phyloP scores from a whole-genome alignment of 2,888 invertebrate genomes.

The Theodoxus fluviatilis region DNA sequence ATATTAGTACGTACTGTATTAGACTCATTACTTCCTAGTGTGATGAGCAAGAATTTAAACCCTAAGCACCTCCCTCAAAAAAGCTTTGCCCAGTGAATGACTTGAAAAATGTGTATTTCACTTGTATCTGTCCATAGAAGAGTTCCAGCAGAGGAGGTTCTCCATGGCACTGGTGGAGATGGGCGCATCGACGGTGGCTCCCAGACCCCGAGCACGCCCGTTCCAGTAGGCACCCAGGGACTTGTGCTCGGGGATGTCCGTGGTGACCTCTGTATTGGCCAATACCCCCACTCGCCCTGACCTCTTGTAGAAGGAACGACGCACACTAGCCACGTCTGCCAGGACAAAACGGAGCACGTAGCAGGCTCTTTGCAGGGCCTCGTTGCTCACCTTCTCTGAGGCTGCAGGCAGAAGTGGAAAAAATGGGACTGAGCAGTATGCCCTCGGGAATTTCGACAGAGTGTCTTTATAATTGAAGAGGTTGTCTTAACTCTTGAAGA shows the following conservation, averaged over 20 bases:
- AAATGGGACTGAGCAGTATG: too few species aligned
- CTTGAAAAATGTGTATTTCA: too few species aligned
- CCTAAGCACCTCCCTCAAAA: too few species aligned
- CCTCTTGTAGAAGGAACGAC: slow-evolving; percentile 40
- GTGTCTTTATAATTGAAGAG: too few species aligned
- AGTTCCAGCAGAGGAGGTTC: slow-evolving; percentile 43
- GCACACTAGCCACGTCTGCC: slow-evolving; percentile 42
- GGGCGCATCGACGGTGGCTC: slow-evolving; percentile 39
- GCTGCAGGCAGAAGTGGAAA: too few species aligned
- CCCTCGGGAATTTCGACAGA: too few species aligned
- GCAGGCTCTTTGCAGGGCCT: slow-evolving; percentile 48
- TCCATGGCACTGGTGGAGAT: slow-evolving; percentile 45
- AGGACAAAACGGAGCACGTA: slow-evolving; percentile 51
- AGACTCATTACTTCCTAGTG: too few species aligned
- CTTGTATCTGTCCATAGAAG: too few species aligned
- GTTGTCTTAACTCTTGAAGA: too few species aligned
- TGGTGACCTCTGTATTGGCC: slow-evolving; percentile 35
- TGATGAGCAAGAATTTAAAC: too few species aligned
- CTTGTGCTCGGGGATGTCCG: slow-evolving; percentile 45
- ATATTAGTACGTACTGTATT: too few species aligned
- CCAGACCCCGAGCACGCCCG: slow-evolving; percentile 40
- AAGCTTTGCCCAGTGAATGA: too few species aligned
- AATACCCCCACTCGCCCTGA: slow-evolving; percentile 47
- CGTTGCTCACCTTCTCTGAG: slow-evolving; percentile 43
- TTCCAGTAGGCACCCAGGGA: slow-evolving; percentile 34